Conservation (phyloP, 2,888 invertebrate species). For the Priocnemis perturbator region DNA sequence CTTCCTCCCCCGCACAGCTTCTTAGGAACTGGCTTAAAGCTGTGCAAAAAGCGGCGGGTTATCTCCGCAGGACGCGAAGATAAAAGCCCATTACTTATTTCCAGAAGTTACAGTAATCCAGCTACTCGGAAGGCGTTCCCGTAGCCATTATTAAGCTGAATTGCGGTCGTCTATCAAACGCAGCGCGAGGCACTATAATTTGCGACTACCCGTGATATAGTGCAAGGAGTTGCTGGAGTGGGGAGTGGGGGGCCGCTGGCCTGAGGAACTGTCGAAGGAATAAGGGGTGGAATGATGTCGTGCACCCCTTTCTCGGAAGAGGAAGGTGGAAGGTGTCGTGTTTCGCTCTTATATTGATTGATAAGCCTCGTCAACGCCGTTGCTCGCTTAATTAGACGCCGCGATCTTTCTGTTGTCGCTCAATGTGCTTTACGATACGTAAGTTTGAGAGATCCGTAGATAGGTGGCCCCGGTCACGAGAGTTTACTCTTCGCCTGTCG, state of each 20-base stretch:
- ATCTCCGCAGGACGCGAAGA: constrained; percentile 26
- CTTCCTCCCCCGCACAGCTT: no score
- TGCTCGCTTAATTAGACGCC: background rate
- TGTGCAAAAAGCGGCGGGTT: background rate
- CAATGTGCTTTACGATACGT: no score
- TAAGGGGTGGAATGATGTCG: background rate
- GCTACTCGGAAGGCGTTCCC: constrained; percentile 51
- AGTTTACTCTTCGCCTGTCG: no score
- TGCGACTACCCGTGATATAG: constrained; percentile 47
- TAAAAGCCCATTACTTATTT: constrained; percentile 46
- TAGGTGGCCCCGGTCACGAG: no score
- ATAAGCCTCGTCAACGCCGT: background rate
- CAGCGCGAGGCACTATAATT: constrained; percentile 50
- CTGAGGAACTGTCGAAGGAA: no score
- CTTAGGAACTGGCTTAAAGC: no score
- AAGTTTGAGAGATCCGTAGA: no score
- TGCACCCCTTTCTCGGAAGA: no score
- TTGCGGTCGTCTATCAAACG: constrained; percentile 54
- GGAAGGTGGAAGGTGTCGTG: no score
- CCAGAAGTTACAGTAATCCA: constrained; percentile 48
- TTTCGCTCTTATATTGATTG: no score
- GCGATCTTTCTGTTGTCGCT: no score
- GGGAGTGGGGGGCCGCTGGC: no score
- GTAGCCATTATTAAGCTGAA: constrained; percentile 52
- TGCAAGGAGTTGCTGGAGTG: background rate